Base-by-base conservation (phyloP, 2,888 invertebrate species). In the Rhorus exstirpatorius region DNA sequence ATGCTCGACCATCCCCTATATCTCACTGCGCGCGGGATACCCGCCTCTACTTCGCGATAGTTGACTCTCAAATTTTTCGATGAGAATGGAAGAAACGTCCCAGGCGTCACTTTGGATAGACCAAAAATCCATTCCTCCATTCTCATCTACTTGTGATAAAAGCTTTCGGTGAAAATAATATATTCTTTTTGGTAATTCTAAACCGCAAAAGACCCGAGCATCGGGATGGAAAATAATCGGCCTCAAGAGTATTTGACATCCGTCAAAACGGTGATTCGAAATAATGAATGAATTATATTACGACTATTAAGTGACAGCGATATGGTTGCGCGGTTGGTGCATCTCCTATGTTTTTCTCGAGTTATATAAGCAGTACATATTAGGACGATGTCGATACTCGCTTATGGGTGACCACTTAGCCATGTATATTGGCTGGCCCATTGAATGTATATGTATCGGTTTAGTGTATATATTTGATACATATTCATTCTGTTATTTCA, bases 61-160 rank as follows among this genome's bases (percentile, higher is more conserved):
- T 77, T 77, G 75, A 82, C 71, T 82, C 74, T 24, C 72, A 74
- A 79, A 79, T 81, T 74, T 81, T 68, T 53, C 49, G 4, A 76
- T 49, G 58, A 74, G 55, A 68, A 78, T 75, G 12, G 49, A 60
- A 55, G 35, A 58, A 61, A 70, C 49, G 17, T n/a, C 17, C n/a
- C n/a, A 14, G 14, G 17, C 65, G 51, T 75, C 65, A 71, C 75
- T 75, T 60, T 53, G 7, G n/a, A 35, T 10, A 26, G 38, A 46
- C 26, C 26, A 31, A 49, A 31, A 49, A 53, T 24, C 55, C 49
- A 44, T 17, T 72, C 38, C 49, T 38, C 17, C 14, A 38, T 63
- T 74, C 46, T 63, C 61, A 38, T 74, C 38, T 51, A 8, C 1
- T 4, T n/a, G n/a, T 21, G 51, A 74, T 61, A 74, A 74, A 74